A percentile compares a stretch with the other conserved stretches of the same genome.
Conservation (phyloP, 2,888 invertebrate genomes). For the Capitulum mitella region DNA sequence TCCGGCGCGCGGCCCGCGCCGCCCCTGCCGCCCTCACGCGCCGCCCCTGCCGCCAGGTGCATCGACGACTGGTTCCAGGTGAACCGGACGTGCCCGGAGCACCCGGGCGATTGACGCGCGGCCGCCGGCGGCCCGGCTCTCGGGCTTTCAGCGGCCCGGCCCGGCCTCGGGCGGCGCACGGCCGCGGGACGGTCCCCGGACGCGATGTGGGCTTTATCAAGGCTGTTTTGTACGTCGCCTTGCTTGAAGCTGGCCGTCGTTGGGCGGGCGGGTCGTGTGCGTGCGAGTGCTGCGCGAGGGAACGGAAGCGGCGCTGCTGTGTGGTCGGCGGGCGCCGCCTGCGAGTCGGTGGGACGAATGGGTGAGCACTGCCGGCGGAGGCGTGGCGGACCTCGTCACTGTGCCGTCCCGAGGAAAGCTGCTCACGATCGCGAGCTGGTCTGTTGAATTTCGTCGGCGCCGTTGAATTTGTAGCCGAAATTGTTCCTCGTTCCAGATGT, state of each 20-base stretch:
- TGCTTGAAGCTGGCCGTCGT: neutral
- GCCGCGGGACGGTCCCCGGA: neutral
- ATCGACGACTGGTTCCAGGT: constrained; percentile 99
- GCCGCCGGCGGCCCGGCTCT: neutral
- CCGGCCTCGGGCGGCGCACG: neutral
- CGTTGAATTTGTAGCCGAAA: neutral
- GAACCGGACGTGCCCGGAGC: constrained; percentile 97
- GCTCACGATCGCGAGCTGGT: too few species aligned
- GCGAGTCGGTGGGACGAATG: too few species aligned
- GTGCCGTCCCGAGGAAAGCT: too few species aligned
- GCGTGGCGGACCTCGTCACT: too few species aligned
- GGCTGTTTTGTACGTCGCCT: neutral
- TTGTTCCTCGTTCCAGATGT: neutral
- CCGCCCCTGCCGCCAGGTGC: constrained; percentile 50
- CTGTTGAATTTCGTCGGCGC: neutral
- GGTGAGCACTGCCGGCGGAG: too few species aligned
- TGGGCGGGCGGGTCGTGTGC: neutral
- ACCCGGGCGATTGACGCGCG: constrained; percentile 73
- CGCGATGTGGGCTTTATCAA: neutral
- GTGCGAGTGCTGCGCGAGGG: too few species aligned
- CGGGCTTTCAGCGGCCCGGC: neutral
- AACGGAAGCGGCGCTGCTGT: too few species aligned
- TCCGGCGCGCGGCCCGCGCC: too few species aligned
- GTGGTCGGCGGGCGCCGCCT: too few species aligned
- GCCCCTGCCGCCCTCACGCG: too few species aligned